These are phyloP conservation scores for Meteorus colon DNA, from an alignment of 2,888 invertebrate genomes.

Conservation along the genomic window DNA sequence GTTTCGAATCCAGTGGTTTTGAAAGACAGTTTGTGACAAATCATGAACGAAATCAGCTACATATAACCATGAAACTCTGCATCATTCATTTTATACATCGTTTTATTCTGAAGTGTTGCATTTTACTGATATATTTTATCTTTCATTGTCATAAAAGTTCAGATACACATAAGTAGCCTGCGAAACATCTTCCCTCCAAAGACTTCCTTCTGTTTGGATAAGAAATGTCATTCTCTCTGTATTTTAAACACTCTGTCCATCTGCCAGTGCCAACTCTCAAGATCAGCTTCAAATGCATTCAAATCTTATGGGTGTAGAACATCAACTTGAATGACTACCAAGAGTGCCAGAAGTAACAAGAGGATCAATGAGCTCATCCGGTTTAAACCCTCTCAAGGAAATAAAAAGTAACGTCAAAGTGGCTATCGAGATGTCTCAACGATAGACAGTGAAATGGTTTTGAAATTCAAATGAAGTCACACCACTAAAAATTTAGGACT, in stretches of 20 bases:
- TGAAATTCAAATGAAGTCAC: background rate
- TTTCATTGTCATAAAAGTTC: too few species aligned
- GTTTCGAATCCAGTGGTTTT: too few species aligned
- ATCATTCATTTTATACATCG: too few species aligned
- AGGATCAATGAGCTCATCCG: constrained; percentile 56
- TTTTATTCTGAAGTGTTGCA: too few species aligned
- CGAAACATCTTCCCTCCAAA: background rate
- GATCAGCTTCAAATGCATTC: constrained; percentile 1
- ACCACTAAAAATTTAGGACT: background rate
- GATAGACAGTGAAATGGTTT: constrained; percentile 32
- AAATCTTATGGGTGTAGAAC: constrained; percentile 30
- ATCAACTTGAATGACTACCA: constrained; percentile 26
- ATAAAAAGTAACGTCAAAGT: constrained; percentile 63
- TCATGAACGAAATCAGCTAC: too few species aligned
- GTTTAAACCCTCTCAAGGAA: constrained; percentile 40
- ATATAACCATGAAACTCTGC: too few species aligned
- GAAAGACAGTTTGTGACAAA: too few species aligned
- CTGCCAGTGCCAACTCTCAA: constrained; percentile 23
- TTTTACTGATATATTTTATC: too few species aligned
- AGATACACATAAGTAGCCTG: too few species aligned
- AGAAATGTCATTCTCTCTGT: constrained; percentile 15
- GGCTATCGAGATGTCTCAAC: constrained; percentile 63
- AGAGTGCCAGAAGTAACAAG: background rate
- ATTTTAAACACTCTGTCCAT: background rate
- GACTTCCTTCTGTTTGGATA: constrained; percentile 45